Percentiles rank a stretch among this genome's conserved stretches.
Evolutionary conservation across 2,113 vertebrate species (phyloP).

Genomic region (Indri indri): DNA sequence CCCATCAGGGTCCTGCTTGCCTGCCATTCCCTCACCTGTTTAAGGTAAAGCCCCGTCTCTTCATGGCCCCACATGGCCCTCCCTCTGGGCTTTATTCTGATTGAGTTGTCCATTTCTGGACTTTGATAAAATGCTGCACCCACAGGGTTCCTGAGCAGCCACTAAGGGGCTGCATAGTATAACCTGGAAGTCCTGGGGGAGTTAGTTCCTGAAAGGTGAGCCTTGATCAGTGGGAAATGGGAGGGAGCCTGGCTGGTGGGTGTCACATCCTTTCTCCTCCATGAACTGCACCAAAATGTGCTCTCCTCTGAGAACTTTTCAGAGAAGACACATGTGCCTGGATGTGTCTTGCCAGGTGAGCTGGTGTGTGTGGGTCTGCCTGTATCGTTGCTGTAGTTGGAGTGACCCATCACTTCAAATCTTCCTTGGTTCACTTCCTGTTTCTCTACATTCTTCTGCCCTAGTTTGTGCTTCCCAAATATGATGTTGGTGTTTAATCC

Average conservation of each 20-base stretch:
- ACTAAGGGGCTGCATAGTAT: background rate
- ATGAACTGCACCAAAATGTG: fast-evolving
- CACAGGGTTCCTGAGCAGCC: background rate
- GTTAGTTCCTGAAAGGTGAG: background rate
- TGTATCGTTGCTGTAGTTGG: fast-evolving
- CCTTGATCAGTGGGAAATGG: background rate
- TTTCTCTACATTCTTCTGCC: background rate
- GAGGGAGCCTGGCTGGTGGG: fast-evolving
- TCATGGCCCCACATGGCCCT: background rate
- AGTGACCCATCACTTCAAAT: background rate
- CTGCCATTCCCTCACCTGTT: background rate
- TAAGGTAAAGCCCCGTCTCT: background rate
- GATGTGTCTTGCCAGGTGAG: background rate
- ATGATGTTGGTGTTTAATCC: background rate
- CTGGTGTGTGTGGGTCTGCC: background rate
- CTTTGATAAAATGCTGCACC: background rate
- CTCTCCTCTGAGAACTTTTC: background rate
- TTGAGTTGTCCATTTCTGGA: background rate
- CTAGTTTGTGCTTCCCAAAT: background rate
- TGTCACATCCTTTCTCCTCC: background rate
- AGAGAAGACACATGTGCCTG: background rate
- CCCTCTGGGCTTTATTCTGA: background rate
- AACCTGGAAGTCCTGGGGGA: too few species aligned
- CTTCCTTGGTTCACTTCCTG: background rate
- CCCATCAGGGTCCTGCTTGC: background rate